Evolutionary conservation across 2,888 invertebrate species (phyloP), one percentile per base, ranked within the genome.

Genomic region (Tetrapedia diversipes): DNA sequence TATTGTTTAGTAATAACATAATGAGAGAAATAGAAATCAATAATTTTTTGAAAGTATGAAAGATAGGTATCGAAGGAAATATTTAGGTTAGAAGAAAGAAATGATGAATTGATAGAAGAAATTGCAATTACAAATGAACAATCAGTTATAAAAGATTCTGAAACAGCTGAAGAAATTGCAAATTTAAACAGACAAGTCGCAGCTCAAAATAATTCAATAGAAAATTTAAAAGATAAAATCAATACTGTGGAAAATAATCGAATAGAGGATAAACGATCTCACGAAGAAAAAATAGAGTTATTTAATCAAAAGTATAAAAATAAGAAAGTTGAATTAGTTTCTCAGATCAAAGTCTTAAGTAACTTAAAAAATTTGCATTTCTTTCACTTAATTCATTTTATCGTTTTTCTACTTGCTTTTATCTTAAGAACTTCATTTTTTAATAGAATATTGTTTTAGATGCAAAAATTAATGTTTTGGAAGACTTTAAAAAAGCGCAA

Each of bases 281-380:
- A 89, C 49, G 45, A 73, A 4, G 53, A 74, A 34, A 86, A 79
- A 66, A 45, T 85, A 14, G 72, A 86, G 61, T 19, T 19, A 1
- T 70, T 84, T 8, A 79, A 86, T 32, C 72, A 83, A 41, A 84
- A 80, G 72, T 90, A 87, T 66, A 77, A 82, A 10, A 65, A 80
- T 0, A 87, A 80, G 2, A 86, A 86, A 70, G 37, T 83, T 19
- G 57, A 69, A 34, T 61, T 90, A 19, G 75, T 82, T 43, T 88
- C 88, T 0, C 59, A 88, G 75, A 83, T 89, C 11, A 89, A 90
- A 84, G 64, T 77, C 47, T 77, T 88, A 61, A 89, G 91, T 91
- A 87, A 87, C 63, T 60, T 27, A 43, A 14, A 39, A 22, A 59
- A 16, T 19, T 53, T 24, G 66, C 34, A 19, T 47, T 53, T 14